Percentiles rank a stretch among this genome's conserved stretches.
phyloP scores from a whole-genome alignment of 1,140 invertebrate genomes.

The Trinorchestia longiramus region DNA sequence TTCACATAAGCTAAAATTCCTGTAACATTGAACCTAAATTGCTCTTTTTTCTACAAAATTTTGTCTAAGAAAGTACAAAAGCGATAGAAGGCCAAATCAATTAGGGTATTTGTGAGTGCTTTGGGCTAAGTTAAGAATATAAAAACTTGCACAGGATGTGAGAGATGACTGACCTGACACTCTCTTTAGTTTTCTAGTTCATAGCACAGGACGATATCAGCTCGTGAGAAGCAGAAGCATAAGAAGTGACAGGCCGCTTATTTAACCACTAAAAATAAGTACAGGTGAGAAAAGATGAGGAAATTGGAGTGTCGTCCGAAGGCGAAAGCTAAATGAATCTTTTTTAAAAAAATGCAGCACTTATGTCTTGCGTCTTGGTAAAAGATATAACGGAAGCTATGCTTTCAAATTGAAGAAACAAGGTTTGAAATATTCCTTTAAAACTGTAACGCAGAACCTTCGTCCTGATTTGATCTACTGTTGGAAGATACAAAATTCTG shows the following conservation, averaged over 20 bases:
- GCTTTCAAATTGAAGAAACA: background rate
- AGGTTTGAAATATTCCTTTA: background rate
- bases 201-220: background rate
- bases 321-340: background rate
- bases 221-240: background rate
- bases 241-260: background rate
- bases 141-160: background rate
- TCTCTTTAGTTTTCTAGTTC: background rate
- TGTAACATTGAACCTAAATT: too few species aligned
- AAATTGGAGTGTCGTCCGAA: background rate
- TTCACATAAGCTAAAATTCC: too few species aligned
- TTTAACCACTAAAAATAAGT: background rate
- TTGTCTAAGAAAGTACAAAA: background rate
- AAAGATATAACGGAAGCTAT: background rate
- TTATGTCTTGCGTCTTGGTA: background rate
- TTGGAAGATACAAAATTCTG: too few species aligned
- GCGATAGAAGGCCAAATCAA: background rate
- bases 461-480: background rate
- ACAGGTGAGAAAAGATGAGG: background rate
- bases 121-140: background rate
- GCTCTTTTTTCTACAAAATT: too few species aligned
- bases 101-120: background rate
- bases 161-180: background rate
- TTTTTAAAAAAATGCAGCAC: background rate
- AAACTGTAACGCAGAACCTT: background rate